phyloP scores from a whole-genome alignment of 2,888 invertebrate genomes.

The Melangyna quadrimaculata region DNA sequence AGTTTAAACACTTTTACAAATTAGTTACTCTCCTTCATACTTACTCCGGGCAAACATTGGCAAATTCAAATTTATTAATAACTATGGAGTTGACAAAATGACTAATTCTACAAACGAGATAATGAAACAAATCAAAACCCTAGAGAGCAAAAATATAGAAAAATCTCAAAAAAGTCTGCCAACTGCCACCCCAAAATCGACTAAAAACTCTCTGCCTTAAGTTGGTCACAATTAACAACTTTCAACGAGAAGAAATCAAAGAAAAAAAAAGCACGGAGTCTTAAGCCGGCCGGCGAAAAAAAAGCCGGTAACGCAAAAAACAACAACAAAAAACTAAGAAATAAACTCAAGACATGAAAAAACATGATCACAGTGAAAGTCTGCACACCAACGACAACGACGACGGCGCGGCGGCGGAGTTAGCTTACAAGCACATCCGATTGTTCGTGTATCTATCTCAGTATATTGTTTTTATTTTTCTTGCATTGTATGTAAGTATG shows the following conservation, averaged over 20 bases:
- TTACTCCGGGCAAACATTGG: neutral
- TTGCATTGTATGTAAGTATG: neutral
- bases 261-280: neutral
- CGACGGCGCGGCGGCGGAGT: neutral
- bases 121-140: neutral
- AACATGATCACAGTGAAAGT: conserved; percentile 61
- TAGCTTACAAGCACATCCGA: conserved; percentile 7
- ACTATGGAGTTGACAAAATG: neutral
- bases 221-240: conserved; percentile 46
- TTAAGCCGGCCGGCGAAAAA: conserved; percentile 63
- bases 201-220: conserved; percentile 6
- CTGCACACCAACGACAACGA: conserved; percentile 18
- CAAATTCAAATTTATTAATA: too few species aligned
- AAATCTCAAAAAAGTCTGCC: neutral
- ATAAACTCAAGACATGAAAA: conserved; percentile 32
- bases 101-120: neutral
- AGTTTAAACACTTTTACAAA: too few species aligned
- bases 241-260: conserved; percentile 15
- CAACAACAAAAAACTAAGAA: conserved; percentile 14
- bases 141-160: neutral
- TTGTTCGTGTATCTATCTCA: conserved; percentile 48
- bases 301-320: conserved; percentile 48
- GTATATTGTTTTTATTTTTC: neutral
- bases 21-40: too few species aligned
- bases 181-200: neutral